phyloP scores from a whole-genome alignment of 2,113 vertebrate species.

The Spermophilus dauricus region DNA sequence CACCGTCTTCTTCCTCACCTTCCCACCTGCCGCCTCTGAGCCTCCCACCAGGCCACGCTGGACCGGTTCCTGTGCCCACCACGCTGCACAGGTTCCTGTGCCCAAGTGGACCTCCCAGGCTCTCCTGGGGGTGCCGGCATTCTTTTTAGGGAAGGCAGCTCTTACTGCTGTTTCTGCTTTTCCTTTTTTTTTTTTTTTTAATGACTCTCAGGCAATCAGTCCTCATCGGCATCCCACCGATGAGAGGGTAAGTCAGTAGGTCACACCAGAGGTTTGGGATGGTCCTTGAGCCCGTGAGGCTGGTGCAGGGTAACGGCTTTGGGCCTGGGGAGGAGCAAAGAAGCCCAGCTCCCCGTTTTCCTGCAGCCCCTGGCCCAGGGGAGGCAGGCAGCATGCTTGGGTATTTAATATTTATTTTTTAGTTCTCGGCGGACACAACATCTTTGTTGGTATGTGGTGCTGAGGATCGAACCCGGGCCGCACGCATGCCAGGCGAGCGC shows the following conservation, averaged over 20 bases:
- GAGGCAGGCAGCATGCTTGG: not conserved
- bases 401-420: no score
- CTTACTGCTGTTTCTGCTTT: not conserved
- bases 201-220: not conserved
- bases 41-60: not conserved
- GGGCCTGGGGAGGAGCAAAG: conserved; percentile 30
- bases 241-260: conserved; percentile 60
- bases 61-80: not conserved
- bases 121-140: not conserved
- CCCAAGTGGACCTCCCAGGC: not conserved
- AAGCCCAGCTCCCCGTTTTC: not conserved
- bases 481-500: no score
- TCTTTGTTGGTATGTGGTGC: no score
- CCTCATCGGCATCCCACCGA: conserved; percentile 62
- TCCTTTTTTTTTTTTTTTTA: not conserved
- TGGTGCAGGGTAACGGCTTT: conserved; percentile 48
- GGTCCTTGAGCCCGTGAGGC: conserved; percentile 69
- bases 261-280: conserved; percentile 21
- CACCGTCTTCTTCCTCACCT: not conserved
- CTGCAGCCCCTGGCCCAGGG: not conserved
- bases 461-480: no score
- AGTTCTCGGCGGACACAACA: no score
- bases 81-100: no score
- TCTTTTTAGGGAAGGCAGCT: not conserved
- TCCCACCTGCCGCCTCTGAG: not conserved